Evolutionary conservation across 2,113 vertebrate species (phyloP).

Genomic region (Aspiorhynchus laticeps): DNA sequence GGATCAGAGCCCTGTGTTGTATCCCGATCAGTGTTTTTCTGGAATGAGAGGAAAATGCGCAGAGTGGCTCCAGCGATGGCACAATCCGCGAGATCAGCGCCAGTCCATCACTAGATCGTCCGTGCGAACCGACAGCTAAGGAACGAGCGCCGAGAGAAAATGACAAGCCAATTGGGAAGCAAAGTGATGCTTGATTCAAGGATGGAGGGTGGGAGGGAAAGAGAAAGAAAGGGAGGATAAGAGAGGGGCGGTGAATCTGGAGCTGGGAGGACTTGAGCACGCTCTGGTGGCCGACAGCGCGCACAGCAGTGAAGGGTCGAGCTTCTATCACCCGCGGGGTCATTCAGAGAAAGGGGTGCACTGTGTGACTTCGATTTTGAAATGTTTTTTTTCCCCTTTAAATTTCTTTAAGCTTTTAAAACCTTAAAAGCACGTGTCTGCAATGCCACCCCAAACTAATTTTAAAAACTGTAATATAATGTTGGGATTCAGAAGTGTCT

Average conservation of each 20-base stretch:
- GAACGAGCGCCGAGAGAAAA: slow-evolving; percentile 41
- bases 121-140: slow-evolving; percentile 43
- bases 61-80: slow-evolving; percentile 6
- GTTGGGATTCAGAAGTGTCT: background rate
- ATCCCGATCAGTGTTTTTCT: slow-evolving; percentile 35
- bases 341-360: background rate
- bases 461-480: background rate
- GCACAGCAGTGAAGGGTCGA: slow-evolving; percentile 38
- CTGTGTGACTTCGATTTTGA: background rate
- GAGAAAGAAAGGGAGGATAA: background rate
- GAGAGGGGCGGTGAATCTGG: slow-evolving; percentile 17
- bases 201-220: slow-evolving; percentile 38
- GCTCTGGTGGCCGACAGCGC: slow-evolving; percentile 42
- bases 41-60: slow-evolving; percentile 30
- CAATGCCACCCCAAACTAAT: background rate
- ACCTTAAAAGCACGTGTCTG: background rate
- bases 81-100: slow-evolving; percentile 40
- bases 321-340: slow-evolving; percentile 45
- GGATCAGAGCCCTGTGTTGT: slow-evolving; percentile 9
- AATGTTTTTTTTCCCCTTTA: background rate
- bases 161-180: slow-evolving; percentile 56
- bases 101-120: slow-evolving; percentile 44
- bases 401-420: background rate
- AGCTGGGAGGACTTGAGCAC: slow-evolving; percentile 36
- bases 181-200: slow-evolving; percentile 53